Conservation (phyloP, 1,140 invertebrate genomes). For the Pteromalus puparum region DNA sequence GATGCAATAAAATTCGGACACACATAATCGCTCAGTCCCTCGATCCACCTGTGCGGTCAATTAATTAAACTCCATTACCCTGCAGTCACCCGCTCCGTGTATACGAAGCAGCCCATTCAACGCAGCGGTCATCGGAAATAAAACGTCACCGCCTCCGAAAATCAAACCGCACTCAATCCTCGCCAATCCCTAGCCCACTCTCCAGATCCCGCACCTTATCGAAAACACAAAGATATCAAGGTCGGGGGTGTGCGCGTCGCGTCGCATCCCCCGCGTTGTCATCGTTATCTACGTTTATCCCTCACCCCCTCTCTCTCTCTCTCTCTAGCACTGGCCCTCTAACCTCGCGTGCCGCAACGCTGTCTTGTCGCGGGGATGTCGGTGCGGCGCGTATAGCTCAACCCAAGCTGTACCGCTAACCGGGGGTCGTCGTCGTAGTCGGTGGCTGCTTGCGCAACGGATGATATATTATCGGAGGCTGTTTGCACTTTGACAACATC, state of each 20-base stretch:
- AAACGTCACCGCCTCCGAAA: too few species aligned
- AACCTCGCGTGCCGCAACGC: background rate
- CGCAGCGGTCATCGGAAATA: too few species aligned
- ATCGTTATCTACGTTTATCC: constrained; percentile 11
- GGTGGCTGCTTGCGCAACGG: constrained; percentile 56
- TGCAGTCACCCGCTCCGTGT: too few species aligned
- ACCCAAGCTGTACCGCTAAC: background rate
- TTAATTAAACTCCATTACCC: too few species aligned
- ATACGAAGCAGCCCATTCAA: too few species aligned
- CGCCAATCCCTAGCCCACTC: too few species aligned
- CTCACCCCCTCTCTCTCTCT: background rate
- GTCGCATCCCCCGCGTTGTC: constrained; percentile 4
- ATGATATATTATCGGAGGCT: constrained; percentile 75
- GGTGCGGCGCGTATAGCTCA: background rate
- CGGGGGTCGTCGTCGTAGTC: background rate
- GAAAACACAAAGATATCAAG: constrained; percentile 27
- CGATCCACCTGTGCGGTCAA: too few species aligned
- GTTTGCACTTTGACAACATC: constrained; percentile 77
- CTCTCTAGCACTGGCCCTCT: background rate
- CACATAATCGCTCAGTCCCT: too few species aligned
- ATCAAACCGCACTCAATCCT: too few species aligned
- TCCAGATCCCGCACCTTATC: background rate
- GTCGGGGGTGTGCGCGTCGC: constrained; percentile 21
- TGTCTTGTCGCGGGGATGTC: background rate
- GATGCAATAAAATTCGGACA: too few species aligned